phyloP scores from a whole-genome alignment of 2,797 vertebrate genomes.

The Peromyscus eremicus region DNA sequence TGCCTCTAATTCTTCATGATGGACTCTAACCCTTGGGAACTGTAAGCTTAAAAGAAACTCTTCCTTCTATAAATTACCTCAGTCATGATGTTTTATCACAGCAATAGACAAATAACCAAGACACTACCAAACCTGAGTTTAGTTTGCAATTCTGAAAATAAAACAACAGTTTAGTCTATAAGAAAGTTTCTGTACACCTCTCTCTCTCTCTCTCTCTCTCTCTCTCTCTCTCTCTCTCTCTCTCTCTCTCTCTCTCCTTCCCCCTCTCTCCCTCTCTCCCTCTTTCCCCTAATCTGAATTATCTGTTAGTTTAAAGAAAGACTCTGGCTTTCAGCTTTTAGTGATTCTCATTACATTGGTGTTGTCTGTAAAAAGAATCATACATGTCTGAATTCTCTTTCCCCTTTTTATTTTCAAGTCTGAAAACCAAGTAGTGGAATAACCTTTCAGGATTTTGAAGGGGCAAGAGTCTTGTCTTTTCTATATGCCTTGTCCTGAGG shows the following conservation, averaged over 20 bases:
- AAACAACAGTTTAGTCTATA: not conserved
- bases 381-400: not conserved
- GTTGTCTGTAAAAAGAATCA: not conserved
- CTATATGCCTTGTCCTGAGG: not conserved
- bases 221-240: too few species aligned
- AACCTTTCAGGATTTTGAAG: not conserved
- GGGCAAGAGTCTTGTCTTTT: not conserved
- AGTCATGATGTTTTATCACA: not conserved
- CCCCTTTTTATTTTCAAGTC: conserved; percentile 50
- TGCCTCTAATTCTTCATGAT: not conserved
- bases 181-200: not conserved
- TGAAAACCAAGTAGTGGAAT: conserved; percentile 61
- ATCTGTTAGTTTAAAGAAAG: conserved; percentile 1
- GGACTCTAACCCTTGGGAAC: not conserved
- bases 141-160: conserved; percentile 21
- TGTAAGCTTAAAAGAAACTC: not conserved
- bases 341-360: conserved; percentile 49
- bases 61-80: not conserved
- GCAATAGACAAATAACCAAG: not conserved
- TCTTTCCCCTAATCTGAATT: not conserved
- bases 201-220: not conserved
- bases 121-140: not conserved
- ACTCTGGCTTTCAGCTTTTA: not conserved
- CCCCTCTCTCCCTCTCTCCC: too few species aligned
- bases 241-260: too few species aligned